phyloP scores from a whole-genome alignment of 2,888 invertebrate genomes.

The Phorcus lineatus region DNA sequence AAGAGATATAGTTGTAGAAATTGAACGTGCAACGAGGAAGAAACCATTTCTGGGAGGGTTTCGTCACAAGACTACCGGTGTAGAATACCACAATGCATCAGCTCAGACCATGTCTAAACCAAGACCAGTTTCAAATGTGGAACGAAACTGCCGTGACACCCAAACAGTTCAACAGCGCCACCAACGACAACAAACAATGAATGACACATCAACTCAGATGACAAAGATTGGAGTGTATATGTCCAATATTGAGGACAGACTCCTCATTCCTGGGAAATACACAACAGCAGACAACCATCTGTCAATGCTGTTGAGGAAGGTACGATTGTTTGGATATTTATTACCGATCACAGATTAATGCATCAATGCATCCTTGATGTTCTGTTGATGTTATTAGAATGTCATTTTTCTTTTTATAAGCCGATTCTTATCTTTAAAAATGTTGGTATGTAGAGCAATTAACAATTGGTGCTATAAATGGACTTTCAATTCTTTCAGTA shows the following conservation, averaged over 20 bases:
- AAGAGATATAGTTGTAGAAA: slow-evolving; percentile 74
- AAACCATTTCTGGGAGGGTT: slow-evolving; percentile 91
- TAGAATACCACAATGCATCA: slow-evolving; percentile 87
- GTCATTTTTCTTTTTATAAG: too few species aligned
- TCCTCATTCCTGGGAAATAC: slow-evolving; percentile 72
- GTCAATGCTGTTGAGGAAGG: slow-evolving; percentile 61
- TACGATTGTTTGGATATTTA: slow-evolving; percentile 34
- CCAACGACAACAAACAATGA: slow-evolving; percentile 71
- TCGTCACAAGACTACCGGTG: slow-evolving; percentile 82
- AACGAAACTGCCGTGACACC: slow-evolving; percentile 73
- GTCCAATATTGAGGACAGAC: slow-evolving; percentile 70
- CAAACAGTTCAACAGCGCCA: slow-evolving; percentile 73
- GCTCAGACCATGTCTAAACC: slow-evolving; percentile 83
- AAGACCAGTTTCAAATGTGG: slow-evolving; percentile 59
- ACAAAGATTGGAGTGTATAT: slow-evolving; percentile 75
- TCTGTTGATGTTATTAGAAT: too few species aligned
- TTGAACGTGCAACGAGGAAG: slow-evolving; percentile 71
- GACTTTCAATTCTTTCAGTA: too few species aligned
- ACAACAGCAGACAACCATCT: slow-evolving; percentile 73
- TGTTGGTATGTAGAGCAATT: too few species aligned
- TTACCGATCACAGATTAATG: too few species aligned
- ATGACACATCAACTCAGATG: slow-evolving; percentile 76
- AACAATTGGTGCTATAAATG: too few species aligned
- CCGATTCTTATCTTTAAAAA: too few species aligned
- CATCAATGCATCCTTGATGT: too few species aligned